Percentiles rank a stretch among this genome's conserved stretches.
phyloP scores from a whole-genome alignment of 1,140 invertebrate species.

The Halyomorpha halys region DNA sequence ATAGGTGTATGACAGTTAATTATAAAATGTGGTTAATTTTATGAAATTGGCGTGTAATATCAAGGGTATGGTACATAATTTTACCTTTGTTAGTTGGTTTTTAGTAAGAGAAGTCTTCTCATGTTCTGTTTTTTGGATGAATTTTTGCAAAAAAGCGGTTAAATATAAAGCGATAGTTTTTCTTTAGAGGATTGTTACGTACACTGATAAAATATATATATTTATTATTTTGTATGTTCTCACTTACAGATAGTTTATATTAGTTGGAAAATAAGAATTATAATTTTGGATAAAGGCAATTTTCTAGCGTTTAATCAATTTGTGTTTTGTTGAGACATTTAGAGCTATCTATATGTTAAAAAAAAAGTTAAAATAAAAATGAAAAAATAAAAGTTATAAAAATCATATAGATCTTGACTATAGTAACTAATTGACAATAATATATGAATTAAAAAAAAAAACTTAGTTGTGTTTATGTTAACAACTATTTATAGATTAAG shows the following conservation, averaged over 20 bases:
- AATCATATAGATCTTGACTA: background rate
- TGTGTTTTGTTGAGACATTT: slow-evolving; percentile 13
- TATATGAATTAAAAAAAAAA: slow-evolving; percentile 7
- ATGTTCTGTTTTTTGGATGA: background rate
- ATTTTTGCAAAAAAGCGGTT: background rate
- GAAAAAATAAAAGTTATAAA: background rate
- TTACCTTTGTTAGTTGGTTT: background rate
- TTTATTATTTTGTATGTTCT: slow-evolving; percentile 16
- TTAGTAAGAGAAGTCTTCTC: slow-evolving; percentile 2
- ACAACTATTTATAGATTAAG: background rate
- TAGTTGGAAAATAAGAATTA: slow-evolving; percentile 8
- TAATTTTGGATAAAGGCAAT: background rate
- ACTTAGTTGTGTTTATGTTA: background rate
- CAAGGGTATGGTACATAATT: background rate
- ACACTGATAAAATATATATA: background rate
- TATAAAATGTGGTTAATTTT: background rate
- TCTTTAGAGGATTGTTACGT: slow-evolving; percentile 7
- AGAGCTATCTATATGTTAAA: background rate
- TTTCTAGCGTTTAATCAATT: background rate
- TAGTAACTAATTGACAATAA: background rate
- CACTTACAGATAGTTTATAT: slow-evolving; percentile 7
- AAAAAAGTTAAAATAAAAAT: slow-evolving; percentile 4
- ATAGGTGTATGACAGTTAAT: background rate
- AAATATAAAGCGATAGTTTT: background rate
- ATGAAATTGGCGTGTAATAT: background rate